Base-by-base conservation (phyloP, 2,113 vertebrate species). In the Prolemur simus region DNA sequence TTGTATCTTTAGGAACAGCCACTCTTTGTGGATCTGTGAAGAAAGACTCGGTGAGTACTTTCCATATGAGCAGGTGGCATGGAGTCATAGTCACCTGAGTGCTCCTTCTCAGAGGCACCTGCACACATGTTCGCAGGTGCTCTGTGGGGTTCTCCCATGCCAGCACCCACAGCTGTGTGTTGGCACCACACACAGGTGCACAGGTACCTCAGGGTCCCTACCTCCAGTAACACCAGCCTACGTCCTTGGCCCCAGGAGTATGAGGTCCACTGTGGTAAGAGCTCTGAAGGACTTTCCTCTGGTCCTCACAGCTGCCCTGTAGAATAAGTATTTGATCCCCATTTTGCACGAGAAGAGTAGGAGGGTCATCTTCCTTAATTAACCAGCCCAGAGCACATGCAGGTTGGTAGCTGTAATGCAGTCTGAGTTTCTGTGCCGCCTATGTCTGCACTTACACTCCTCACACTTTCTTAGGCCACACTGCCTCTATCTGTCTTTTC, bases 131-230 rank as follows among this genome's bases (percentile, higher is more conserved):
- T 8, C 29, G 11, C 10, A 47, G 39, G 21, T 11, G 69, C 10
- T n/a, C 66, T 32, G 4, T 21, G 34, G 42, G 63, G 49, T 42
- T 34, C 52, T 68, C n/a, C 18, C 6, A 54, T 9, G 9, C 18
- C 20, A 10, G 0, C 18, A 21, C 14, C 49, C 32, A 11, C 6
- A 47, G 34, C 5, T 64, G 14, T 42, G 34, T 10, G 6, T 10
- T 8, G 7, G 8, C 0, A 21, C 32, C 37, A 3, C 4, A 5
- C 47, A n/a, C 32, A 23, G 49, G 23, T 18, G 47, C 37, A 5
- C 9, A 17, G 21, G n/a, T 68, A 3, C 3, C 11, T 29, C 13
- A 29, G 37, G 5, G 29, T 14, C 64, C 42, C 8, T 0, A 1
- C n/a, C 45, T 42, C 71, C 4, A 17, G 29, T 25, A 27, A 54